Percentiles rank a stretch among this genome's conserved stretches.
Evolutionary conservation across 2,113 vertebrate genomes (phyloP).

Genomic region (Cynocephalus volans): DNA sequence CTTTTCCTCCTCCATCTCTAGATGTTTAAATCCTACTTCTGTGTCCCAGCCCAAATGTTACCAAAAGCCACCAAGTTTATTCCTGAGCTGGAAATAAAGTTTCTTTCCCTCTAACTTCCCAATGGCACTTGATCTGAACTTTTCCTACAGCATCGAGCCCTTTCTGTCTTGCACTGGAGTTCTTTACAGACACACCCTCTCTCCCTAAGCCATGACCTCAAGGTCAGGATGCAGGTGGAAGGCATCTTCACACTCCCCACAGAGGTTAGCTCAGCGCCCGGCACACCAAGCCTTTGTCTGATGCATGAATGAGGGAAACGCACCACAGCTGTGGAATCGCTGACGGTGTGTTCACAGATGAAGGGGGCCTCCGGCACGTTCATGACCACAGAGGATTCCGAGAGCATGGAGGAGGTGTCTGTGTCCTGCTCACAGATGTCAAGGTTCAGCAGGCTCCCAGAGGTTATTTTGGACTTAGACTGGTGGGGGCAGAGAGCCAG

Average conservation of each 20-base stretch:
- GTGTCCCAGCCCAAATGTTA: neutral
- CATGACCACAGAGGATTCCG: constrained; percentile 79
- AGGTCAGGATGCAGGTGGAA: neutral
- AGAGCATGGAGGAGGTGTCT: constrained; percentile 76
- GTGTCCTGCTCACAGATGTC: constrained; percentile 78
- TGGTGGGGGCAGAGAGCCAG: constrained; percentile 56
- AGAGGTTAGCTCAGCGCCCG: neutral
- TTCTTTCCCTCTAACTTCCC: constrained; percentile 33
- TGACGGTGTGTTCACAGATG: constrained; percentile 82
- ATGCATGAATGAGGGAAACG: rapidly evolving
- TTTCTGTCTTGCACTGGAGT: neutral
- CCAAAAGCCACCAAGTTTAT: neutral
- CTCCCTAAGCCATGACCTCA: neutral
- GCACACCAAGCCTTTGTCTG: neutral
- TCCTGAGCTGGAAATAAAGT: neutral
- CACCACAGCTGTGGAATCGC: constrained; percentile 80
- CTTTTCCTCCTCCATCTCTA: neutral
- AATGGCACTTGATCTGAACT: neutral
- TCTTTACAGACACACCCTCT: neutral
- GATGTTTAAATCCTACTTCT: neutral
- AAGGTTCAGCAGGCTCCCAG: constrained; percentile 72
- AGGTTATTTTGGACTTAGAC: neutral
- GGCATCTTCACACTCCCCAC: neutral
- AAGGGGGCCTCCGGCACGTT: constrained; percentile 75
- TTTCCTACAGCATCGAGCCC: neutral